phyloP scores from a whole-genome alignment of 37 sponge, comb jelly and placozoan genomes.

The Cladorhizidae sp. region DNA sequence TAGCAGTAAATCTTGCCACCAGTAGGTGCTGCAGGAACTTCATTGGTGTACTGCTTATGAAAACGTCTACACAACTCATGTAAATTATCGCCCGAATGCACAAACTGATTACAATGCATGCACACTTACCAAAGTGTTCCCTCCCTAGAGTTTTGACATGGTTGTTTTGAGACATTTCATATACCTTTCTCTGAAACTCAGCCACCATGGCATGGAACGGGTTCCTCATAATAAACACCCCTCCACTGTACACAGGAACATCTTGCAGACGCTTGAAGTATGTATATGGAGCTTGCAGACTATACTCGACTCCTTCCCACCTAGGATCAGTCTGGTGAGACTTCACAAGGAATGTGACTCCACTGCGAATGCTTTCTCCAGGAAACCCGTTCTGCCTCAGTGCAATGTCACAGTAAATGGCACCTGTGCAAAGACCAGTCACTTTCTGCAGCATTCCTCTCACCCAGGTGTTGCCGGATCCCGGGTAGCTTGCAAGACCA shows the following conservation, averaged over 20 bases:
- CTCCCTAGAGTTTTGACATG: constrained; percentile 8
- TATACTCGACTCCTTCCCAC: constrained; percentile 38
- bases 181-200: constrained; percentile 18
- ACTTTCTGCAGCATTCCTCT: constrained; percentile 43
- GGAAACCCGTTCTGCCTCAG: constrained; percentile 20
- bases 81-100: neutral
- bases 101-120: neutral
- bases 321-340: constrained; percentile 39
- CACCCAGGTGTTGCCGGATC: constrained; percentile 70
- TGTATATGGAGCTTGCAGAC: constrained; percentile 7
- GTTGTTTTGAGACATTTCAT: neutral
- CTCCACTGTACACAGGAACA: constrained; percentile 30
- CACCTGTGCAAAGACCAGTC: constrained; percentile 75
- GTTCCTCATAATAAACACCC: constrained; percentile 34
- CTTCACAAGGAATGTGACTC: constrained; percentile 52
- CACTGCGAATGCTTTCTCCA: constrained; percentile 57
- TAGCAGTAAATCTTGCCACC: no score
- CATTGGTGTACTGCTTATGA: neutral
- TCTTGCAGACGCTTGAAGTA: constrained; percentile 18
- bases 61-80: neutral
- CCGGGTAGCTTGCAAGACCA: constrained; percentile 57
- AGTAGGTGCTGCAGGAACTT: no score
- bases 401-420: constrained; percentile 39
- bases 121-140: constrained; percentile 38
- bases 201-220: constrained; percentile 46